These are phyloP conservation scores for Tachysurus vachellii DNA, from an alignment of 2,113 vertebrate genomes.

Conservation along the genomic window DNA sequence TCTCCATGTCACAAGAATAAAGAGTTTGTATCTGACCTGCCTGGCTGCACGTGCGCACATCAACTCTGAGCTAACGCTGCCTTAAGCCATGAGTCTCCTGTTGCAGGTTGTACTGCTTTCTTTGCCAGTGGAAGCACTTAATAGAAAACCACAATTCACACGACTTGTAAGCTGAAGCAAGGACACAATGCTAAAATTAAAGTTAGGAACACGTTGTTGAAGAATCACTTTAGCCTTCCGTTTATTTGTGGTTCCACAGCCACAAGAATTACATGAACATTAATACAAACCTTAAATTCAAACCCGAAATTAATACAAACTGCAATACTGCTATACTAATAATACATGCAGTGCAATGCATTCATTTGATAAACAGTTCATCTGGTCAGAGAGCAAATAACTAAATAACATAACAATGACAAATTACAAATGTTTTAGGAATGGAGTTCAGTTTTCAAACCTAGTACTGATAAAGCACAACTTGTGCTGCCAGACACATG, in stretches of 20 bases:
- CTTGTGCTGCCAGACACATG: no score
- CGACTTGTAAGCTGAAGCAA: background rate
- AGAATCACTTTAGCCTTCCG: background rate
- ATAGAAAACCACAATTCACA: background rate
- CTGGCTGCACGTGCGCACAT: background rate
- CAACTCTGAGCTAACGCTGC: constrained; percentile 8
- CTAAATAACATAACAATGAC: background rate
- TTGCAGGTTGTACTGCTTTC: constrained; percentile 20
- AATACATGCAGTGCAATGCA: background rate
- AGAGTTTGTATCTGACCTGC: constrained; percentile 48
- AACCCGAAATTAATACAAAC: background rate
- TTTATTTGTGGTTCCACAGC: background rate
- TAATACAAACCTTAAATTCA: background rate
- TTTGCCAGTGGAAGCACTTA: background rate
- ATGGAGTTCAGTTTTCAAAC: no score
- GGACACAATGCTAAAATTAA: background rate
- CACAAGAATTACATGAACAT: background rate
- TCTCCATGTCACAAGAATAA: constrained; percentile 3
- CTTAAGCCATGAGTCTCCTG: constrained; percentile 28
- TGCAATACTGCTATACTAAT: background rate
- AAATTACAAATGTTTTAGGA: no score
- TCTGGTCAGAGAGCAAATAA: background rate
- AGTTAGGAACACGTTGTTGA: background rate
- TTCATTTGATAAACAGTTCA: background rate
- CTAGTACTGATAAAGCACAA: no score